These are phyloP conservation scores for Drosophila niveifrons DNA, from an alignment of 2,888 invertebrate genomes.

Conservation along the genomic window DNA sequence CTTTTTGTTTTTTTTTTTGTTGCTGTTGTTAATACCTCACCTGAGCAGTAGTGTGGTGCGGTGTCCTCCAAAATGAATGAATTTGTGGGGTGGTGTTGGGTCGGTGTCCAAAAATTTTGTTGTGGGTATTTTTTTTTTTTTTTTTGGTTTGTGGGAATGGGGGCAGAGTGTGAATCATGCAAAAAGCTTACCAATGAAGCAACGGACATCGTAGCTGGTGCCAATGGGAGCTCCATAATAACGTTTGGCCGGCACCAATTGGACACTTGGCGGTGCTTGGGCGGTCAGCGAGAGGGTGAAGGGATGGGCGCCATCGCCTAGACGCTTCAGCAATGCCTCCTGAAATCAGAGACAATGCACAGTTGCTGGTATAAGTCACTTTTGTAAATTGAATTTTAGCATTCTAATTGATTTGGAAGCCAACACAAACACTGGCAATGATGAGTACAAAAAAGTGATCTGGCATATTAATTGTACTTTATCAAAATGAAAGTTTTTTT, in stretches of 20 bases:
- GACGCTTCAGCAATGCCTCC: conserved; percentile 92
- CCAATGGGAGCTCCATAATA: conserved; percentile 96
- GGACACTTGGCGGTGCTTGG: conserved; percentile 95
- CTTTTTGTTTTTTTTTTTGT: background rate
- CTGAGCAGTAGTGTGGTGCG: conserved; percentile 15
- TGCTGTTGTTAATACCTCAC: conserved; percentile 17
- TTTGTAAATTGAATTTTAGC: conserved; percentile 28
- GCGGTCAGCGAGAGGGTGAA: conserved; percentile 93
- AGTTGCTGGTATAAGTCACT: background rate
- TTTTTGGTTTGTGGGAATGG: background rate
- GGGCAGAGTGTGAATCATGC: background rate
- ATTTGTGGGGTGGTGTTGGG: background rate
- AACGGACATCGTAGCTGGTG: conserved; percentile 95
- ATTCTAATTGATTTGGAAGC: conserved; percentile 45
- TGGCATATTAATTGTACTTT: conserved; percentile 1
- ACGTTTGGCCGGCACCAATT: conserved; percentile 95
- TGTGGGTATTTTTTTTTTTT: background rate
- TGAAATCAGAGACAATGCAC: conserved; percentile 84
- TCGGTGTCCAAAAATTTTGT: conserved; percentile 1
- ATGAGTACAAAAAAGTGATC: background rate
- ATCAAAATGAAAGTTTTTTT: background rate
- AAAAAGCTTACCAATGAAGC: conserved; percentile 91
- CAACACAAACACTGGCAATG: background rate
- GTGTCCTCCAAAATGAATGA: conserved; percentile 25
- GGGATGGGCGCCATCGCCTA: conserved; percentile 92